Evolutionary conservation across 2,113 vertebrate genomes (phyloP).

Genomic region (Melanocharis versteri): DNA sequence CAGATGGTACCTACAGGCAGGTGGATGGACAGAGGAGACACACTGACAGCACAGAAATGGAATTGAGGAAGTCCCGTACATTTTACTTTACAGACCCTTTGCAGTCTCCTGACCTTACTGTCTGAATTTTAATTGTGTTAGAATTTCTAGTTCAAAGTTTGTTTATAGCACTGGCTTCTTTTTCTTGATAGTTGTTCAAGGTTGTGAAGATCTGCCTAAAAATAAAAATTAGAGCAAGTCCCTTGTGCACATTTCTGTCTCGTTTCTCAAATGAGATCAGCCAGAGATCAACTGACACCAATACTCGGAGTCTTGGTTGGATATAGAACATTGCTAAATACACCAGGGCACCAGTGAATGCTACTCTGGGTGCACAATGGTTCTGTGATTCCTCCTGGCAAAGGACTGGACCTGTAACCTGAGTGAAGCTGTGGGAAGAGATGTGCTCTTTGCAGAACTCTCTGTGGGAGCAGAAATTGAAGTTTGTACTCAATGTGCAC

Average conservation of each 20-base stretch:
- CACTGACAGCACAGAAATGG: neutral
- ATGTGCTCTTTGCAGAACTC: neutral
- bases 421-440: neutral
- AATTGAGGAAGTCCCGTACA: neutral
- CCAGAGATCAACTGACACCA: neutral
- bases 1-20: neutral
- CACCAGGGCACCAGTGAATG: neutral
- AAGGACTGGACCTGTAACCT: neutral
- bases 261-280: conserved; percentile 36
- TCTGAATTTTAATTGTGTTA: neutral
- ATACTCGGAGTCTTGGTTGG: neutral
- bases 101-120: neutral
- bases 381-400: neutral
- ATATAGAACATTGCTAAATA: neutral
- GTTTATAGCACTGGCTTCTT: neutral
- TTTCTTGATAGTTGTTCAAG: conserved; percentile 20
- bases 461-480: neutral
- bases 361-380: neutral
- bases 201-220: conserved; percentile 40
- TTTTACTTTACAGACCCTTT: neutral
- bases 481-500: neutral
- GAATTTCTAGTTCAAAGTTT: conserved; percentile 30
- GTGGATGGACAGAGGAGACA: neutral
- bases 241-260: conserved; percentile 14
- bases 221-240: conserved; percentile 49